These are phyloP conservation scores for Neodiprion lecontei DNA, from an alignment of 1,140 invertebrate genomes.

Conservation along the genomic window DNA sequence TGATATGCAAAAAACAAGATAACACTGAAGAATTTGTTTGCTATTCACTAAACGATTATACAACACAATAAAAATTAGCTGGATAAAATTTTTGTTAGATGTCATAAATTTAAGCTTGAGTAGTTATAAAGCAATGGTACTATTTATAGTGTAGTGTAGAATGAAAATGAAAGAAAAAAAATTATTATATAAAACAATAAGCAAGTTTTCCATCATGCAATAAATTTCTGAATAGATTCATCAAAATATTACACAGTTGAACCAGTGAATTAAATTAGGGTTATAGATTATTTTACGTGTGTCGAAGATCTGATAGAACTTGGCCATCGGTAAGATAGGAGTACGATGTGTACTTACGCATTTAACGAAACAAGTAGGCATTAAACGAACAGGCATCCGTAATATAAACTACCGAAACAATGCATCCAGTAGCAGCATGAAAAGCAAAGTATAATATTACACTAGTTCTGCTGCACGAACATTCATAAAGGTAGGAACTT, in stretches of 20 bases:
- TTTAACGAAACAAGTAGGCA: constrained; percentile 41
- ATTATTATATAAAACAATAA: not conserved
- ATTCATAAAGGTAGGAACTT: constrained; percentile 46
- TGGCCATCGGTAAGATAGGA: not conserved
- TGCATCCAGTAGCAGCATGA: constrained; percentile 49
- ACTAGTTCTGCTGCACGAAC: constrained; percentile 46
- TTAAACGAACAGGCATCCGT: constrained; percentile 32
- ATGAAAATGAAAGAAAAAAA: not conserved
- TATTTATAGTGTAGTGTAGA: too few relatives aligned
- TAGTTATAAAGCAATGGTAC: too few relatives aligned
- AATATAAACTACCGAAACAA: constrained; percentile 59
- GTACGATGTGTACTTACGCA: constrained; percentile 37
- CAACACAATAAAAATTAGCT: not conserved
- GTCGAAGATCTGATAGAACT: too few relatives aligned
- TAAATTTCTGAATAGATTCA: not conserved
- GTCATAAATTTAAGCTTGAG: too few relatives aligned
- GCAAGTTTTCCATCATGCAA: not conserved
- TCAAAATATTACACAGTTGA: not conserved
- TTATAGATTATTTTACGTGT: too few relatives aligned
- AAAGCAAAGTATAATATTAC: constrained; percentile 50
- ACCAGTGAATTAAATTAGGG: not conserved
- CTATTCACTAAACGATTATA: constrained; percentile 20
- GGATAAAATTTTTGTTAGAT: too few relatives aligned
- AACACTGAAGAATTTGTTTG: constrained; percentile 11
- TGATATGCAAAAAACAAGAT: not conserved